Base-by-base conservation (phyloP, 2,888 invertebrate species). In the Tipula confusa region DNA sequence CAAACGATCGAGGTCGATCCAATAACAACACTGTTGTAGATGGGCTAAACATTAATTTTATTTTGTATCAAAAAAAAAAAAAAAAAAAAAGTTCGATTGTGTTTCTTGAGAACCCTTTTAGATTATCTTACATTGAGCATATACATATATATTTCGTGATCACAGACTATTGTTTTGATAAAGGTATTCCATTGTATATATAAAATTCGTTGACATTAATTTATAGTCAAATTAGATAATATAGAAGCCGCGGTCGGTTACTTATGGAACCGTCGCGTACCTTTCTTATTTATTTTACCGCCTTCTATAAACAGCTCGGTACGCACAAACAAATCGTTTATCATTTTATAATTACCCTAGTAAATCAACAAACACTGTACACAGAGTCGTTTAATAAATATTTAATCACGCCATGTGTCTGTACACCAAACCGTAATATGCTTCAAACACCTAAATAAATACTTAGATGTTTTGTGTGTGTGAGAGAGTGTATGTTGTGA, bases 1-100 rank as follows among this genome's bases (percentile, higher is more conserved):
- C 15, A 86, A 24, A 86, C 85, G 82, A 85, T 84, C 33, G 85
- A 85, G 82, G 33, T 84, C 79, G 85, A 85, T 84, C 84, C 82
- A 29, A 84, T 85, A 33, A 83, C 85, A 64, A 83, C 84, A 38
- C 84, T 79, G 79, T 48, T 83, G 28, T 31, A 82, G 38, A 18
- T 1, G 4, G 29, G 0, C 9, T 13, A 29, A 81, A 79, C 0
- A 5, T 5, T n/a, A n/a, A n/a, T n/a, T n/a, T 36, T 0, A 9
- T 1, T 36, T 0, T 36, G 9, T 36, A 11, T 36, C 9, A 15
- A 15, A 15, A 43, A 15, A 43, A 43, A 15, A 43, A 43, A 33
- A n/a, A n/a, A n/a, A n/a, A n/a, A 36, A 36, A 11, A 36, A 1
- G 64, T 64, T 24, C 64, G 64, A 64, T 64, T 64, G 64, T 64